Conservation (phyloP, 2,113 vertebrate genomes). For the Cephalopholis sonnerati region DNA sequence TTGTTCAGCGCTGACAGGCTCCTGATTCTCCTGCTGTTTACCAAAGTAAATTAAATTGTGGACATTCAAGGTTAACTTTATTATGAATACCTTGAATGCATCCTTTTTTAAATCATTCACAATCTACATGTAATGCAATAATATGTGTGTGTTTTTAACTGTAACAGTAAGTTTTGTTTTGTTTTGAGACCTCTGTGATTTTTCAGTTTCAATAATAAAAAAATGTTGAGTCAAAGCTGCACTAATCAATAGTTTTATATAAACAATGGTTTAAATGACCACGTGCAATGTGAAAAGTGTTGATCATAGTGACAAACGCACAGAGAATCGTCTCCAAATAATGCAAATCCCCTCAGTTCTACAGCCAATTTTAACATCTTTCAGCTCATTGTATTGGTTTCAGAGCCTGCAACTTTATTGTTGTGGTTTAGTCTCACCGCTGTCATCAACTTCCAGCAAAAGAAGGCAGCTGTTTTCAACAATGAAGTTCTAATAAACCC, state of each 20-base stretch:
- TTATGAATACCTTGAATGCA: background rate
- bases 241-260: background rate
- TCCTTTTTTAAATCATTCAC: background rate
- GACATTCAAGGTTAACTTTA: background rate
- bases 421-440: no score
- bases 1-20: conserved; percentile 58
- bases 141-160: background rate
- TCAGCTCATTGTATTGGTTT: background rate
- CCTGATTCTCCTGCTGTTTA: background rate
- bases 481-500: background rate
- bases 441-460: no score
- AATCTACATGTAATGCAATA: background rate
- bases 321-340: background rate
- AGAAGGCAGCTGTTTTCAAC: background rate
- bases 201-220: background rate
- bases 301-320: no score
- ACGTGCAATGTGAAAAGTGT: no score
- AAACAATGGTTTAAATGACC: no score
- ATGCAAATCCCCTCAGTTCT: background rate
- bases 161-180: background rate
- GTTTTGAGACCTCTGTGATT: background rate
- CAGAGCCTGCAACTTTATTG: background rate
- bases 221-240: background rate
- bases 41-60: background rate
- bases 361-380: background rate